Evolutionary conservation across 1,140 invertebrate species (phyloP), one percentile per base, ranked within the genome.

Genomic region (Phymastichus coffea): DNA sequence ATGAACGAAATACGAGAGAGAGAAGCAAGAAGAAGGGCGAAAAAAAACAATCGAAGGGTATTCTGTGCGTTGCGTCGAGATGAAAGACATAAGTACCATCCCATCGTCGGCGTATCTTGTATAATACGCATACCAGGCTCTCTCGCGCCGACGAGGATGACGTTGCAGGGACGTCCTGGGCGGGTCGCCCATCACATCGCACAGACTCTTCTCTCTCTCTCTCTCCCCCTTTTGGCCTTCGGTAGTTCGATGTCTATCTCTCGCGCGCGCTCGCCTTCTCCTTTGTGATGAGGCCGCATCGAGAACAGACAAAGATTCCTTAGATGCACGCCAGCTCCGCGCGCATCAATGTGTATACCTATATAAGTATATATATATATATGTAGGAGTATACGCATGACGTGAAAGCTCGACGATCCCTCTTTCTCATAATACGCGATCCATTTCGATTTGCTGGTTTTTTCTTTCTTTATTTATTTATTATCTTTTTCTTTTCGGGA

Each of bases 141-240:
- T n/a, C n/a, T 43, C n/a, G n/a, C n/a, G 23, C 20, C 44, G n/a
- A 23, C 58, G 51, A 52, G 48, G 70, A 75, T 66, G 76, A 78
- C 76, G 66, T 15, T 78, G 76, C 76, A 77, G 68, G 64, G 70
- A 73, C 72, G 71, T 71, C 74, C 75, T 78, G 76, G 76, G 76
- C 76, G 76, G 76, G 72, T 76, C 71, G 68, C 63, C 68, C 74
- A 68, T 78, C 76, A 76, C 66, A 70, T 64, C 48, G 69, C 61
- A 57, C 61, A 55, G 35, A 52, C 37, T 58, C 52, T 47, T 28
- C 28, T 41, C 53, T 64, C 63, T 65, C 57, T 57, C 63, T 57
- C 63, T 64, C 59, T 56, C 52, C 38, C 40, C 35, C 37, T 63
- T 23, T 56, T 48, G 63, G 54, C 63, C 65, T 63, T 66, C 64